phyloP scores from a whole-genome alignment of 2,888 invertebrate species.

The Chymomyza amoena region DNA sequence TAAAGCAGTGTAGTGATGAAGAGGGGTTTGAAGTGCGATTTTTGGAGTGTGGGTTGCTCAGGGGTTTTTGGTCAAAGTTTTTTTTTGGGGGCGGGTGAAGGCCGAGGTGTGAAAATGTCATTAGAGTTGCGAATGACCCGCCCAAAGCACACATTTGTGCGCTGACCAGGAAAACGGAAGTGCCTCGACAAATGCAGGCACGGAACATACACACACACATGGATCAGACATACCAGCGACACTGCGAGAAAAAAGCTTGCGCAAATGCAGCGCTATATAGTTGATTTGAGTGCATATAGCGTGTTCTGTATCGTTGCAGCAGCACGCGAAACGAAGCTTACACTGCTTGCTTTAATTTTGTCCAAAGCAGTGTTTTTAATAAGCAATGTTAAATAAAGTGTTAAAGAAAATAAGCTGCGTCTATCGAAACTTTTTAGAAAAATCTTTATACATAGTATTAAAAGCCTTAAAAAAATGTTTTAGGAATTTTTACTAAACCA shows the following conservation, averaged over 20 bases:
- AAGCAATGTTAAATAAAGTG: too few relatives aligned
- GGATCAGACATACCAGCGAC: not conserved
- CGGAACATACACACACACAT: slow-evolving; percentile 9
- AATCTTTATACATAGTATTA: too few relatives aligned
- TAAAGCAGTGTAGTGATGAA: slow-evolving; percentile 19
- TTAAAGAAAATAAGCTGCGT: too few relatives aligned
- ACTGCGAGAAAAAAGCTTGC: not conserved
- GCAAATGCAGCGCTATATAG: not conserved
- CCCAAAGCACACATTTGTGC: slow-evolving; percentile 72
- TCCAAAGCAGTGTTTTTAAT: too few relatives aligned
- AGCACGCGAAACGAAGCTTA: too few relatives aligned
- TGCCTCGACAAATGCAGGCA: slow-evolving; percentile 70
- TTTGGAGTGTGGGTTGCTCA: not conserved
- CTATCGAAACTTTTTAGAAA: too few relatives aligned
- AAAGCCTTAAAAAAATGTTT: too few relatives aligned
- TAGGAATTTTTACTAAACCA: too few relatives aligned
- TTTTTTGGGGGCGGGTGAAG: not conserved
- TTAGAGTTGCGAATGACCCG: slow-evolving; percentile 68
- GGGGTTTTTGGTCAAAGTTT: not conserved
- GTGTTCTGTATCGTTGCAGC: too few relatives aligned
- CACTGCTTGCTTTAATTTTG: too few relatives aligned
- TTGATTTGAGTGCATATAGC: too few relatives aligned
- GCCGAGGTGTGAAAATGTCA: slow-evolving; percentile 55
- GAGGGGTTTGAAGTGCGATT: not conserved
- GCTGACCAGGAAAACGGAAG: slow-evolving; percentile 66